These are phyloP conservation scores for Latrodectus hesperus DNA, from an alignment of 2,888 invertebrate genomes.

Conservation along the genomic window DNA sequence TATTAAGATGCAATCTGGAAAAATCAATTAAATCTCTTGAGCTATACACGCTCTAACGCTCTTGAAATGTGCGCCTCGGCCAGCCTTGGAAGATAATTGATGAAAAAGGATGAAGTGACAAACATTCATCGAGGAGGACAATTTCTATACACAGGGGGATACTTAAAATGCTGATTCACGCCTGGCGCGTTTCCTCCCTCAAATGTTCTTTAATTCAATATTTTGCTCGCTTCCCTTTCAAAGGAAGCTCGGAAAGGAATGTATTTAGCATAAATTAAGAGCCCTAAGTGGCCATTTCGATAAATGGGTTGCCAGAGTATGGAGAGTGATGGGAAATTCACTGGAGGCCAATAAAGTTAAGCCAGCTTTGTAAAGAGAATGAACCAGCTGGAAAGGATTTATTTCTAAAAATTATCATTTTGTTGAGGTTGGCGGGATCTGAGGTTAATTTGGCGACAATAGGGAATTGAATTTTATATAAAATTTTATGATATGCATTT, in stretches of 20 bases:
- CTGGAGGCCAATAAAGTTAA: constrained; percentile 63
- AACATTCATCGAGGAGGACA: constrained; percentile 4
- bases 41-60: background rate
- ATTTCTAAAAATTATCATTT: constrained; percentile 44
- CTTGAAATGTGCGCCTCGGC: background rate
- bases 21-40: constrained; percentile 1
- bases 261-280: constrained; percentile 67
- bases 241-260: constrained; percentile 35
- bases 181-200: constrained; percentile 38
- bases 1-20: background rate
- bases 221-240: constrained; percentile 33
- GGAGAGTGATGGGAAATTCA: constrained; percentile 38
- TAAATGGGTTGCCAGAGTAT: constrained; percentile 48
- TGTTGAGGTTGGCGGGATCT: constrained; percentile 24
- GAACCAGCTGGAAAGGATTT: constrained; percentile 13
- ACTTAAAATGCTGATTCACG: constrained; percentile 68
- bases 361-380: constrained; percentile 43
- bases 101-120: background rate
- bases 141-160: constrained; percentile 28
- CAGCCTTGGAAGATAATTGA: background rate
- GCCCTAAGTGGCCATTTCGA: constrained; percentile 62
- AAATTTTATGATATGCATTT: too few species aligned
- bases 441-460: too few species aligned
- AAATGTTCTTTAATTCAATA: constrained; percentile 63
- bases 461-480: too few species aligned